Conservation (phyloP, 2,888 invertebrate genomes). For the Euplagia quadripunctaria region DNA sequence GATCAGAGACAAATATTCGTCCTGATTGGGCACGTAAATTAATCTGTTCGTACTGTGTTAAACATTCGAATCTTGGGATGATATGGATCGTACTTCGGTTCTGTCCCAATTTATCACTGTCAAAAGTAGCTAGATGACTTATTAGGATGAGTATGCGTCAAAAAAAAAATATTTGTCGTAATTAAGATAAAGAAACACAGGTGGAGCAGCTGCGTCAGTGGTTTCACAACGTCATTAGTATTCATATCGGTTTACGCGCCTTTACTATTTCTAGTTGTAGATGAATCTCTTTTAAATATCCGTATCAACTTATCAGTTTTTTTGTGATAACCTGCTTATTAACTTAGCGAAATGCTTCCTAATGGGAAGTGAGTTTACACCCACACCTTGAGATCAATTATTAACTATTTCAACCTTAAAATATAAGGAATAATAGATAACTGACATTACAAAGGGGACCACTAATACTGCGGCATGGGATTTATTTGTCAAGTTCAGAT, state of each 20-base stretch:
- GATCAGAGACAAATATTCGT: constrained; percentile 42
- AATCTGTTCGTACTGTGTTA: constrained; percentile 57
- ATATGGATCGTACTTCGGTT: constrained; percentile 59
- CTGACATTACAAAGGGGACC: too few species aligned
- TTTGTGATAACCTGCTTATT: not conserved
- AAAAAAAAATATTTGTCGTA: constrained; percentile 60
- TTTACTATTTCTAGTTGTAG: not conserved
- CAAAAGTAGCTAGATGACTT: constrained; percentile 69
- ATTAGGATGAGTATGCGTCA: constrained; percentile 59
- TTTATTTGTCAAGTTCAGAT: too few species aligned
- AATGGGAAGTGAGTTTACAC: not conserved
- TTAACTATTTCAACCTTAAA: too few species aligned
- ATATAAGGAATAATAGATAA: too few species aligned
- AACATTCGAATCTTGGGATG: constrained; percentile 50
- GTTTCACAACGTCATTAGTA: constrained; percentile 12
- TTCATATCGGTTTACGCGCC: not conserved
- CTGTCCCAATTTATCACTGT: constrained; percentile 67
- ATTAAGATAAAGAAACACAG: constrained; percentile 56
- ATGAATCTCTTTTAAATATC: not conserved
- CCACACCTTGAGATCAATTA: not conserved
- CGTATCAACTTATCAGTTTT: not conserved
- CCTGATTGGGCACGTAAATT: constrained; percentile 61
- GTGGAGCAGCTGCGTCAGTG: constrained; percentile 46
- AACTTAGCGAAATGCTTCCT: not conserved
- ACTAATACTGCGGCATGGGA: too few species aligned